phyloP scores from a whole-genome alignment of 2,113 vertebrate species.

The Pygoscelis adeliae region DNA sequence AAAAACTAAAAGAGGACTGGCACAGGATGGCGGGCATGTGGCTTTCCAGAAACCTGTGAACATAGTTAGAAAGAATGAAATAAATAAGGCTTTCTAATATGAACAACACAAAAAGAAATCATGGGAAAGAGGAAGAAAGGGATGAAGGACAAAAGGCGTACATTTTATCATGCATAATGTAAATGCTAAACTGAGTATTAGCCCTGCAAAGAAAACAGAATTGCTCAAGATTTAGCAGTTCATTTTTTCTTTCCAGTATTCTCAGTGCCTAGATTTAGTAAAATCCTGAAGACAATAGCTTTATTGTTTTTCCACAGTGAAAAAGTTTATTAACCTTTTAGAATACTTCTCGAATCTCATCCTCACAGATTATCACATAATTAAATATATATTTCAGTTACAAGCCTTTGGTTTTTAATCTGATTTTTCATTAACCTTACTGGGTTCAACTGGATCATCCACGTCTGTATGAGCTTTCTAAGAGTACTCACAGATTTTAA shows the following conservation, averaged over 20 bases:
- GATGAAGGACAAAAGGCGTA: conserved; percentile 45
- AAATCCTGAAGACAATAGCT: conserved; percentile 69
- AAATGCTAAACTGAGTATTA: background rate
- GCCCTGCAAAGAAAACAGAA: background rate
- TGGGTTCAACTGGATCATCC: background rate
- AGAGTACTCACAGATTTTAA: background rate
- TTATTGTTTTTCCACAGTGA: background rate
- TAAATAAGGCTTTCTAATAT: conserved; percentile 28
- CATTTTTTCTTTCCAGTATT: background rate
- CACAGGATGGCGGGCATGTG: conserved; percentile 95
- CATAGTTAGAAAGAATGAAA: conserved; percentile 53
- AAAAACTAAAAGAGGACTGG: conserved; percentile 96
- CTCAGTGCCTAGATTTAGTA: conserved; percentile 11
- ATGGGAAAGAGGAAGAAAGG: conserved; percentile 34
- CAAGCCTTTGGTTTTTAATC: background rate
- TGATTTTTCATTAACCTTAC: background rate
- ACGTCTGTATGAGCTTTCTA: background rate
- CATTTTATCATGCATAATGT: conserved; percentile 16
- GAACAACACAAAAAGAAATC: conserved; percentile 49
- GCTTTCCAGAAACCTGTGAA: conserved; percentile 96
- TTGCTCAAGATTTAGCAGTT: background rate
- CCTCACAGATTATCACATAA: background rate
- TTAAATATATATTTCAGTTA: background rate
- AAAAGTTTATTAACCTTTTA: background rate
- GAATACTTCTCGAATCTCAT: background rate